Evolutionary conservation across 2,113 vertebrate genomes (phyloP).

Genomic region (Strigops habroptila): DNA sequence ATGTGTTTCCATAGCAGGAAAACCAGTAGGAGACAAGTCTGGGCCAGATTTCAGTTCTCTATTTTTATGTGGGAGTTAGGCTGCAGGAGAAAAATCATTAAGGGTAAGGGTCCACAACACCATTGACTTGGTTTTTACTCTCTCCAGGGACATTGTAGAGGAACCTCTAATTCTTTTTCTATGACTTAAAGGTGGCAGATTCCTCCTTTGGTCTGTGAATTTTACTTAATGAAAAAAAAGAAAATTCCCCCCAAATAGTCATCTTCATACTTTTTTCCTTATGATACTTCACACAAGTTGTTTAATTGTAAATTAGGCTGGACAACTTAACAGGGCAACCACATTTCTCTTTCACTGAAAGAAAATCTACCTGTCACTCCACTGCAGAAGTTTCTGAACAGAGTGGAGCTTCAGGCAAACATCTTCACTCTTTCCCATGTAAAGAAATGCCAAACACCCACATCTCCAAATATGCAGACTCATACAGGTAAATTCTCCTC

Average conservation of each 20-base stretch:
- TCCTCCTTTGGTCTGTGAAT: neutral
- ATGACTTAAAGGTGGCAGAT: neutral
- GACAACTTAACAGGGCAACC: neutral
- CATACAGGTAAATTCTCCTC: neutral
- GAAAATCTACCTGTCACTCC: neutral
- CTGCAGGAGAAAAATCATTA: neutral
- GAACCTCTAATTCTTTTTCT: neutral
- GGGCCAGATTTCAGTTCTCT: neutral
- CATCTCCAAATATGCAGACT: neutral
- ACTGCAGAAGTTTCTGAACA: neutral
- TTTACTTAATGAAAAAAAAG: too few relatives aligned
- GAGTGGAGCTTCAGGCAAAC: neutral
- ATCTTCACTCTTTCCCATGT: neutral
- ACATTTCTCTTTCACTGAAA: neutral
- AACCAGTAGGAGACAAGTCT: neutral
- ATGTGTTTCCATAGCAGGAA: neutral
- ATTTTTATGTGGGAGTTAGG: neutral
- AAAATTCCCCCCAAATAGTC: neutral
- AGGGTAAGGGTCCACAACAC: neutral
- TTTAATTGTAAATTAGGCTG: neutral
- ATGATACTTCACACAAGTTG: neutral
- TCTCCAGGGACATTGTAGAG: neutral
- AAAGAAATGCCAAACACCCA: neutral
- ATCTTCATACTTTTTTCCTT: neutral
- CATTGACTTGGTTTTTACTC: neutral